Conservation (phyloP, 1,140 invertebrate species). For the Hyphantria cunea region DNA sequence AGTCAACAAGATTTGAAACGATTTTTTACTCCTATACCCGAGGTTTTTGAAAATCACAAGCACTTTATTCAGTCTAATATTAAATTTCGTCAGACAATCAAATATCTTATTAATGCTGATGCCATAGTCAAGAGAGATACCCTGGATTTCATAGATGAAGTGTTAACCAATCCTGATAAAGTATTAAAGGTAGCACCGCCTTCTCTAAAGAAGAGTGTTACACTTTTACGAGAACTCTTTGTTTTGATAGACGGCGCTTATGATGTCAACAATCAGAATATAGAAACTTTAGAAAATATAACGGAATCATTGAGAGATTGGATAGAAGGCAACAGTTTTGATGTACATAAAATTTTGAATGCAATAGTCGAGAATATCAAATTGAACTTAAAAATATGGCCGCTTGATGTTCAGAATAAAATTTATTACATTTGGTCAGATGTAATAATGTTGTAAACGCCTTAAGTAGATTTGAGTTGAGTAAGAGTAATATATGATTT, state of each 20-base stretch:
- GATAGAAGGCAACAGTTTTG: slow-evolving; percentile 23
- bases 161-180: slow-evolving; percentile 40
- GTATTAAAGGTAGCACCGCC: slow-evolving; percentile 31
- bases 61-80: slow-evolving; percentile 39
- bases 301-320: slow-evolving; percentile 35
- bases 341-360: slow-evolving; percentile 36
- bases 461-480: too few relatives aligned
- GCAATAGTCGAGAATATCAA: slow-evolving; percentile 41
- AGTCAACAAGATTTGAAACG: slow-evolving; percentile 21
- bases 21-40: slow-evolving; percentile 36
- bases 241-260: slow-evolving; percentile 44
- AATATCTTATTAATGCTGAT: slow-evolving; percentile 33
- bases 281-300: slow-evolving; percentile 36
- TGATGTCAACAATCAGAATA: slow-evolving; percentile 40
- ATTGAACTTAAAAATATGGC: slow-evolving; percentile 47
- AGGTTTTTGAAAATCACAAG: slow-evolving; percentile 35
- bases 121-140: slow-evolving; percentile 37
- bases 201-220: slow-evolving; percentile 29
- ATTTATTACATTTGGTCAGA: slow-evolving; percentile 43
- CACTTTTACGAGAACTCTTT: slow-evolving; percentile 38
- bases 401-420: slow-evolving; percentile 35
- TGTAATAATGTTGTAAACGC: slow-evolving; percentile 23
- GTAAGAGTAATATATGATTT: too few relatives aligned
- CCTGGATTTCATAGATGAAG: slow-evolving; percentile 50
- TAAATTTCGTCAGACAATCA: slow-evolving; percentile 40